Conservation (phyloP, 2,113 vertebrate genomes). For the Melanocharis versteri region DNA sequence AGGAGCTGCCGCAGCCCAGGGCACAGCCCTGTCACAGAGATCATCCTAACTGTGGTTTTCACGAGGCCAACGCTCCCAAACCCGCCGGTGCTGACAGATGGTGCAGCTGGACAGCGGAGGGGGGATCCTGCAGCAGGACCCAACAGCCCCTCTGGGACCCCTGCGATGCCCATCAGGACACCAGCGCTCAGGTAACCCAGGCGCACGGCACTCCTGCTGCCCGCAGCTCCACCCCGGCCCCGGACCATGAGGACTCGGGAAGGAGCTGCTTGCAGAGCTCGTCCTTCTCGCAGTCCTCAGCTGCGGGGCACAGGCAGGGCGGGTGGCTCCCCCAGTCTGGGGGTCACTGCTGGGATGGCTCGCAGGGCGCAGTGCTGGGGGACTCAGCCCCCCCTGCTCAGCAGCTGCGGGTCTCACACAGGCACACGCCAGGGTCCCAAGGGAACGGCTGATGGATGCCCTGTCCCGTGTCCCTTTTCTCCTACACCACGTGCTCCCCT, state of each 20-base stretch:
- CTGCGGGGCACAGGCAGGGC: rapidly evolving
- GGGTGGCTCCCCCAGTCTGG: rapidly evolving
- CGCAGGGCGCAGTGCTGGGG: background rate
- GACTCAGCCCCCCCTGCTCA: no score
- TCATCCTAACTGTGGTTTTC: rapidly evolving
- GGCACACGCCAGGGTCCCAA: background rate
- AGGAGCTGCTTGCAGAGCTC: background rate
- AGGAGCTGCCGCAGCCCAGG: background rate
- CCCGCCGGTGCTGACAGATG: no score
- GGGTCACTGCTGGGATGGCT: rapidly evolving
- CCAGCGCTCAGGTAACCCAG: background rate
- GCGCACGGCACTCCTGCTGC: rapidly evolving
- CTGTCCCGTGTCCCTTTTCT: background rate
- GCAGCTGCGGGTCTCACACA: background rate
- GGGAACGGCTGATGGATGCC: background rate
- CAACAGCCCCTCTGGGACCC: rapidly evolving
- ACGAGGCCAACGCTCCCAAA: background rate
- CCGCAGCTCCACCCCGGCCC: background rate
- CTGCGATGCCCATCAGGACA: background rate
- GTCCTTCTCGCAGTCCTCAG: background rate
- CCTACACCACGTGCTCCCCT: background rate
- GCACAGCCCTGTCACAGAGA: background rate
- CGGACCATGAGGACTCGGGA: rapidly evolving
- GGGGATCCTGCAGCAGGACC: background rate
- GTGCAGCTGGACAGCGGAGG: background rate